These are phyloP conservation scores for Bombus superbus DNA, from an alignment of 1,140 invertebrate genomes.

Conservation along the genomic window DNA sequence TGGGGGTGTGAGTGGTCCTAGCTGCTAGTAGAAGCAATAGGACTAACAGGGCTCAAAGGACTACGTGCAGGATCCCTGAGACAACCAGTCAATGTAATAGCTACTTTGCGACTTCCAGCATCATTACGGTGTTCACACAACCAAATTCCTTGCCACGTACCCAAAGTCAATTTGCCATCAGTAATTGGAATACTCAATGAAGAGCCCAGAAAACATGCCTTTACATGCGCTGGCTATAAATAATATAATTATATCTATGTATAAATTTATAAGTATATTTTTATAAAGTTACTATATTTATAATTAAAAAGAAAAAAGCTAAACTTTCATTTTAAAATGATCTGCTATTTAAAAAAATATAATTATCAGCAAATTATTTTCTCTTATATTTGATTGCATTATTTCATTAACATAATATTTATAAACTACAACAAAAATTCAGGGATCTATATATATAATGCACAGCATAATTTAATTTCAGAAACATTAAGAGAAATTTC, in stretches of 20 bases:
- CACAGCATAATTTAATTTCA: neutral
- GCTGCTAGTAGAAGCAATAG: slow-evolving; percentile 94
- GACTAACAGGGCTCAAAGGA: slow-evolving; percentile 91
- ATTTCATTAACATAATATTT: neutral
- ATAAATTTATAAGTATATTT: neutral
- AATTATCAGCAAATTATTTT: neutral
- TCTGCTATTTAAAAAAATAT: neutral
- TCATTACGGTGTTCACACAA: slow-evolving; percentile 98
- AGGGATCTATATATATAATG: neutral
- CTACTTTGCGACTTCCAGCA: slow-evolving; percentile 95
- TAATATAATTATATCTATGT: slow-evolving; percentile 65
- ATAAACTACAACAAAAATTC: neutral
- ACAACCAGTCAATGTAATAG: slow-evolving; percentile 95
- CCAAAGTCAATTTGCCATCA: slow-evolving; percentile 96
- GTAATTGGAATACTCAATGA: slow-evolving; percentile 97
- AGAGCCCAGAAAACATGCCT: slow-evolving; percentile 97
- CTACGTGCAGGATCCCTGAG: slow-evolving; percentile 91
- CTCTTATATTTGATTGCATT: neutral
- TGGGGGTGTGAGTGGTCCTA: slow-evolving; percentile 86
- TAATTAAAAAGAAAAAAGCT: neutral
- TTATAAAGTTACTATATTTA: neutral
- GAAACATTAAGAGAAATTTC: neutral
- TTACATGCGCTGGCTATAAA: slow-evolving; percentile 97
- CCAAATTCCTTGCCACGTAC: slow-evolving; percentile 99
- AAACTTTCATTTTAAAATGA: neutral